Evolutionary conservation across 2,888 invertebrate genomes (phyloP).

Genomic region (Vanessa cardui): DNA sequence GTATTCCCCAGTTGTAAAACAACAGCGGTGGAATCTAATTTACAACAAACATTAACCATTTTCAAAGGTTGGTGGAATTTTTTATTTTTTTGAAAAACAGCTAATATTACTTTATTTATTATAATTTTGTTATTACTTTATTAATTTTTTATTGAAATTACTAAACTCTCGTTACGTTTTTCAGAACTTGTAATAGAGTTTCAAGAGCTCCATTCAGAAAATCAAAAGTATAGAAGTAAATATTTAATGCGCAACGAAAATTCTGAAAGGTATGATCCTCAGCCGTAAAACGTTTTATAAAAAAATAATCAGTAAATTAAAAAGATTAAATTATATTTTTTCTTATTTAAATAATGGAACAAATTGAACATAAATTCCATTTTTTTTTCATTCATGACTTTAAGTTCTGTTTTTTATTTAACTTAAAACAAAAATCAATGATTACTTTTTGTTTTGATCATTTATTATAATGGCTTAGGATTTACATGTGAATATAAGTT

Average conservation of each 20-base stretch:
- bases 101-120: not conserved
- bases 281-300: too few relatives aligned
- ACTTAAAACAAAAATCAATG: too few relatives aligned
- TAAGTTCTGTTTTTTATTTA: too few relatives aligned
- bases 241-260: constrained; percentile 52
- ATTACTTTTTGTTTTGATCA: too few relatives aligned
- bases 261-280: constrained; percentile 57
- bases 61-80: constrained; percentile 54
- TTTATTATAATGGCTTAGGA: too few relatives aligned
- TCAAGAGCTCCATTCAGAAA: constrained; percentile 54
- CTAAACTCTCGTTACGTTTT: constrained; percentile 41
- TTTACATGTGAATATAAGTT: not conserved
- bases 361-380: too few relatives aligned
- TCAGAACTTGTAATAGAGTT: constrained; percentile 62
- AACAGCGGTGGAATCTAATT: constrained; percentile 54
- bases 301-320: too few relatives aligned
- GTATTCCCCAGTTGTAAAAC: constrained; percentile 53
- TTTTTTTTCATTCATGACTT: too few relatives aligned
- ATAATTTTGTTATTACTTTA: not conserved
- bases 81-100: too few relatives aligned
- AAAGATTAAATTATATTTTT: not conserved
- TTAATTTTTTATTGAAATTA: not conserved
- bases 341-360: not conserved
- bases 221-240: constrained; percentile 55
- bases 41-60: constrained; percentile 54